These are phyloP conservation scores for Varecia variegata DNA, from an alignment of 2,797 vertebrate species.

Conservation along the genomic window DNA sequence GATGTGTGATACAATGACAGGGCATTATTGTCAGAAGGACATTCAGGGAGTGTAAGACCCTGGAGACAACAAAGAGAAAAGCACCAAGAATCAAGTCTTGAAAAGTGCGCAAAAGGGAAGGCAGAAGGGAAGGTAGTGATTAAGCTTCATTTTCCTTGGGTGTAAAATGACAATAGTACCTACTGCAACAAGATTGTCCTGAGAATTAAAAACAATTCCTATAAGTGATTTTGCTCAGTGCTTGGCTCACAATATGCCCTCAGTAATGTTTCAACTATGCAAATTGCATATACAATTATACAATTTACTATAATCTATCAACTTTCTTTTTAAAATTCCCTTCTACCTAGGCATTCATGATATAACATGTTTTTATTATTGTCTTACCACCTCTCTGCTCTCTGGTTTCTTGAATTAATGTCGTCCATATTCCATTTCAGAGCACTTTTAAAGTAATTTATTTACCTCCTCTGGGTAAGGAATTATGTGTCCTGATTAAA, in stretches of 20 bases:
- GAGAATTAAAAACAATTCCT: not conserved
- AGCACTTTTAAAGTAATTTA: not conserved
- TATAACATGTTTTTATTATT: not conserved
- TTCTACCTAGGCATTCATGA: not conserved
- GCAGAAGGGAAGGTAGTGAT: not conserved
- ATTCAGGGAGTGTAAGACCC: not conserved
- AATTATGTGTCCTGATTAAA: not conserved
- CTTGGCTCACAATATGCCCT: not conserved
- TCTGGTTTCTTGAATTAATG: not conserved
- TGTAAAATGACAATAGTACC: not conserved
- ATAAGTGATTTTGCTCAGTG: not conserved
- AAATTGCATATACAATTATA: not conserved
- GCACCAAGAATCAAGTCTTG: not conserved
- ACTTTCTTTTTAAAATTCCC: not conserved
- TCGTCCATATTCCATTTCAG: not conserved
- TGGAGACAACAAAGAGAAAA: not conserved
- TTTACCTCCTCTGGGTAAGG: not conserved
- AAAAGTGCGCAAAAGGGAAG: not conserved
- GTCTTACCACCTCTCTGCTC: not conserved
- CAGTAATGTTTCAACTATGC: not conserved
- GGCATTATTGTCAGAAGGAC: not conserved
- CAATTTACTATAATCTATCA: not conserved
- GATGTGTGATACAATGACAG: not conserved
- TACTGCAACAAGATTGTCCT: not conserved
- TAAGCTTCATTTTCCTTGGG: not conserved